Base-by-base conservation (phyloP, 2,888 invertebrate genomes). In the Xestoiulus laeticollis region DNA sequence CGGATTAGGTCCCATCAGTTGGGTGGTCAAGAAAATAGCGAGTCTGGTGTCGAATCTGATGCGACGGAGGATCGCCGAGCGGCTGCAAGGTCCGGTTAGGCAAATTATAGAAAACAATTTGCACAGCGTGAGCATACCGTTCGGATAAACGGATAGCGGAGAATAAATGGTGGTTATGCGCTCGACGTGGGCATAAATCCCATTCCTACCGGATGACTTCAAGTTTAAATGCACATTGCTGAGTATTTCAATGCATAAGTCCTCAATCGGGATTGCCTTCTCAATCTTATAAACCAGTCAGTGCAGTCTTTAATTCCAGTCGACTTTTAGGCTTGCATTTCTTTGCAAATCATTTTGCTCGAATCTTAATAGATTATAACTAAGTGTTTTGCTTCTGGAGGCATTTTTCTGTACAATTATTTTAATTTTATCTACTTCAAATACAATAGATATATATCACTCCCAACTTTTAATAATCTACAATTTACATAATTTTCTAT, bases 1-100 rank as follows among this genome's bases (percentile, higher is more conserved):
- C 12, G 89, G 89, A 6, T 78, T 89, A 53, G 89, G 89, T 19
- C 89, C 89, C 22, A 87, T 88, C 82, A 89, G 88, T 78, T 89
- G 89, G 89, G 85, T 89, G 22, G 85, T 87, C 87, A 87, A 89
- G 68, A 89, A 89, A 83, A 44, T 89, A 30, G 88, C 87, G 30
- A 89, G 88, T 43, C 33, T 88, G 53, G 86, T 88, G 12, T 84
- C 89, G 5, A 89, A 89, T 59, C 38, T 89, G 16, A 89, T 89
- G 89, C 87, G 89, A 30, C 78, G 88, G 26, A 83, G 88, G 8
- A 43, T 89, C 14, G 89, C 89, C 22, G 89, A 89, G 33, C 32
- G 89, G 43, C 83, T 89, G 4, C 87, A 89, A 32, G 89, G 89
- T n/a, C 89, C 89, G 5, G 87, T 89, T 14, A 83, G 89, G 38